Percentiles rank a stretch among this genome's conserved stretches.
Evolutionary conservation across 1,140 invertebrate species (phyloP).

Genomic region (Battus philenor): DNA sequence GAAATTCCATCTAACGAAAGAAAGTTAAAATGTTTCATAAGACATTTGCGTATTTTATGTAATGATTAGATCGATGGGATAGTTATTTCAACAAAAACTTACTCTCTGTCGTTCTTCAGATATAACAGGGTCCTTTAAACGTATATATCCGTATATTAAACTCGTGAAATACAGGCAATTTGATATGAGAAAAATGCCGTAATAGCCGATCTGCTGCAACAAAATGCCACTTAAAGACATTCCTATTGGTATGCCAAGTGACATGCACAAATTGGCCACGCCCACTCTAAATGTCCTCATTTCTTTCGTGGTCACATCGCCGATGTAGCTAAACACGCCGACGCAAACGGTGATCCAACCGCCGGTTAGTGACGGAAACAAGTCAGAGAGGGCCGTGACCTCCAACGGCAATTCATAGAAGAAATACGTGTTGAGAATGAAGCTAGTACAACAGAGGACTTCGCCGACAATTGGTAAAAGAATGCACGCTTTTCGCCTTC

Average conservation of each 20-base stretch:
- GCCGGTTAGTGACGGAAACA: conserved; percentile 77
- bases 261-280: conserved; percentile 76
- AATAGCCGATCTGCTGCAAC: conserved; percentile 67
- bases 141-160: conserved; percentile 65
- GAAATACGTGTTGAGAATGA: conserved; percentile 76
- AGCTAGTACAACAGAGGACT: conserved; percentile 64
- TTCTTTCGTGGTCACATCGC: conserved; percentile 77
- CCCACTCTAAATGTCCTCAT: conserved; percentile 77
- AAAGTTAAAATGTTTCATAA: not conserved
- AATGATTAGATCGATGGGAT: not conserved
- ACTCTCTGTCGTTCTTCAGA: conserved; percentile 58
- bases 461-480: conserved; percentile 76
- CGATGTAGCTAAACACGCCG: conserved; percentile 78
- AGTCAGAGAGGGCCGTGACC: conserved; percentile 70
- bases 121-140: conserved; percentile 66
- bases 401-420: conserved; percentile 74
- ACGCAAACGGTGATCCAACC: conserved; percentile 77
- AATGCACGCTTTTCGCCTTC: conserved; percentile 77
- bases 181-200: conserved; percentile 71
- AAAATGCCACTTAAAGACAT: conserved; percentile 71
- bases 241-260: conserved; percentile 68
- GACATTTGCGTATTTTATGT: not conserved
- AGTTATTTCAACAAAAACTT: conserved; percentile 29
- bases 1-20: not conserved
- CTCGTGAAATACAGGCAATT: conserved; percentile 66